Percentiles rank a stretch among this genome's conserved stretches.
These are phyloP conservation scores for Melanchra persicariae DNA, from an alignment of 2,888 invertebrate genomes.

Conservation along the genomic window DNA sequence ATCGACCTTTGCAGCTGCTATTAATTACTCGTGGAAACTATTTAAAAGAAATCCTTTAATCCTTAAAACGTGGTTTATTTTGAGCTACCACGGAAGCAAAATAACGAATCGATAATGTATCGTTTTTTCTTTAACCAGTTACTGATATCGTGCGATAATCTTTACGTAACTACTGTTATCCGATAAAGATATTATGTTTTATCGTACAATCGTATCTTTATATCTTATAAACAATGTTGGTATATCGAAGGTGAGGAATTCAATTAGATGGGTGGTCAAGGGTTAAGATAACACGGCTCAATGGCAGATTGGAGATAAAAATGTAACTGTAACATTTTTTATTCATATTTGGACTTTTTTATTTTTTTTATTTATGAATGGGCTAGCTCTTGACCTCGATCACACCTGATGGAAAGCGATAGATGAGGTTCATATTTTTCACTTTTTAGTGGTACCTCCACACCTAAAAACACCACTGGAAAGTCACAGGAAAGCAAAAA, in stretches of 20 bases:
- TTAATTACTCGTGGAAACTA: no score
- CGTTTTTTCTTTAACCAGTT: slow-evolving; percentile 26
- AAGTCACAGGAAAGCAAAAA: no score
- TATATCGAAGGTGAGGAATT: slow-evolving; percentile 15
- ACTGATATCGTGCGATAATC: slow-evolving; percentile 25
- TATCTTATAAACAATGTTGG: slow-evolving; percentile 27
- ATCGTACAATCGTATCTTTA: slow-evolving; percentile 42
- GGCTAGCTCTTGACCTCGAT: no score
- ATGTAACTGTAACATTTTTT: background rate
- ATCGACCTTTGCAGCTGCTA: no score
- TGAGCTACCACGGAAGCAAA: slow-evolving; percentile 37
- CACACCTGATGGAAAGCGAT: no score
- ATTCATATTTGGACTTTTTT: background rate
- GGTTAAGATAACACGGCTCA: slow-evolving; percentile 18
- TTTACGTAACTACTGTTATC: slow-evolving; percentile 34
- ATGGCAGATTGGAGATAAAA: slow-evolving; percentile 19
- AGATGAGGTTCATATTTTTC: no score
- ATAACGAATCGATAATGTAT: slow-evolving; percentile 23
- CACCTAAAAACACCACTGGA: no score
- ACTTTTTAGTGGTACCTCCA: no score
- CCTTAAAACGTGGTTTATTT: background rate
- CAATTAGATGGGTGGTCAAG: slow-evolving; percentile 21
- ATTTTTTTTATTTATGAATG: no score
- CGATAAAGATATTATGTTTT: slow-evolving; percentile 28
- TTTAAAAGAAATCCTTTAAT: background rate